Evolutionary conservation across 2,888 invertebrate species (phyloP), one percentile per base, ranked within the genome.

Genomic region (Charanyca ferruginea): DNA sequence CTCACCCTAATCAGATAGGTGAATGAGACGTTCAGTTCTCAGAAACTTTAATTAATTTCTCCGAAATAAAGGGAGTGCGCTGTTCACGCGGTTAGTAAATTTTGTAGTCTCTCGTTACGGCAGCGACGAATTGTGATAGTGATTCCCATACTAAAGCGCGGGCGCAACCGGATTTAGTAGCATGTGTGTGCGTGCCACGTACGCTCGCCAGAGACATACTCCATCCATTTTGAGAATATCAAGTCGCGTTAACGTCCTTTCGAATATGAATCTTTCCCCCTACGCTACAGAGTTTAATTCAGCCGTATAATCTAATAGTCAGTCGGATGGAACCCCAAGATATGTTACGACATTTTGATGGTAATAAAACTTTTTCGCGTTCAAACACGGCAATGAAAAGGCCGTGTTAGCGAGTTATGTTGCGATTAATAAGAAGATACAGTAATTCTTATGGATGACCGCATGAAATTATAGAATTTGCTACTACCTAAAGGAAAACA

Each of bases 41-140:
- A 81, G 92, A 92, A 94, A 90, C 80, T 88, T 89, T 89, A 90
- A 90, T 92, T 91, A 91, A 90, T 91, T 94, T 94, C 94, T 89
- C 87, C 89, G 93, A 93, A 94, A 88, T 83, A 77, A 83, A 85
- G 87, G 85, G 83, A 84, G 85, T 84, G 82, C 81, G 79, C 77
- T 84, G 83, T 87, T 87, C 85, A 86, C 87, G 85, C 82, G 84
- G 88, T 90, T 87, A 89, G 85, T 89, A 85, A 83, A 88, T 89
- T 89, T 87, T 86, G 88, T 86, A 85, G 87, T 86, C 83, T 87
- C 87, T 89, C 84, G 85, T 89, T 89, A 88, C 87, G 82, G 85
- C 83, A 77, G 83, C 87, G 85, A 87, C 81, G 87, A 84, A 87
- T 88, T 89, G 84, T 87, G 87, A 88, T 89, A 89, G 85, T 87